Percentiles rank a stretch among this genome's conserved stretches.
These are phyloP conservation scores for Meghimatium bilineatum DNA, from an alignment of 2,888 invertebrate genomes.

Conservation along the genomic window DNA sequence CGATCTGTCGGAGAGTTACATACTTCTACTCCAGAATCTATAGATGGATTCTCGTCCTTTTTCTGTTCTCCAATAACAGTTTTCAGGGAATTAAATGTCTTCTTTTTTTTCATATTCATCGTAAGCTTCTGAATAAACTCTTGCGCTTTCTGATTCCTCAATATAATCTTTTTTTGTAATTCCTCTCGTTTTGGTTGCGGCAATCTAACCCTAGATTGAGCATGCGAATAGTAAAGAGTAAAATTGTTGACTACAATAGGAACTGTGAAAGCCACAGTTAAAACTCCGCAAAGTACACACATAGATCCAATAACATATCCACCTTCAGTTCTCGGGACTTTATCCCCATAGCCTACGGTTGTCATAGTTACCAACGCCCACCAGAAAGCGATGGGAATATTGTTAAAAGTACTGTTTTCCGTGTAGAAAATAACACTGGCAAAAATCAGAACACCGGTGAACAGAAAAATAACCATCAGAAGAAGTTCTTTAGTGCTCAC, in stretches of 20 bases:
- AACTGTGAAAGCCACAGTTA: constrained; percentile 76
- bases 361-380: constrained; percentile 78
- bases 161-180: constrained; percentile 65
- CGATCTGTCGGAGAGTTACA: neutral
- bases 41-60: constrained; percentile 30
- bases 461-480: constrained; percentile 75
- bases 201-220: constrained; percentile 73
- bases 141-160: constrained; percentile 67
- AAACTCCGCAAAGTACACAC: constrained; percentile 75
- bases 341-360: constrained; percentile 76
- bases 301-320: constrained; percentile 74
- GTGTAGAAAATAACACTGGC: constrained; percentile 75
- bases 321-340: constrained; percentile 67
- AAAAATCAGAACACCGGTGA: constrained; percentile 76
- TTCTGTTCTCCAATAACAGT: neutral
- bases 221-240: constrained; percentile 75
- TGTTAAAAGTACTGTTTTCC: constrained; percentile 73
- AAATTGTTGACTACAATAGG: constrained; percentile 77
- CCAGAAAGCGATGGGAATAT: constrained; percentile 76
- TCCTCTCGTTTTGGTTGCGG: constrained; percentile 70
- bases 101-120: constrained; percentile 56
- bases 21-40: constrained; percentile 37
- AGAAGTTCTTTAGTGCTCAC: constrained; percentile 75
- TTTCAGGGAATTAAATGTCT: constrained; percentile 34
- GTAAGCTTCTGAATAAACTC: constrained; percentile 66